Conservation (phyloP, 2,797 vertebrate genomes). For the Karalla daura region DNA sequence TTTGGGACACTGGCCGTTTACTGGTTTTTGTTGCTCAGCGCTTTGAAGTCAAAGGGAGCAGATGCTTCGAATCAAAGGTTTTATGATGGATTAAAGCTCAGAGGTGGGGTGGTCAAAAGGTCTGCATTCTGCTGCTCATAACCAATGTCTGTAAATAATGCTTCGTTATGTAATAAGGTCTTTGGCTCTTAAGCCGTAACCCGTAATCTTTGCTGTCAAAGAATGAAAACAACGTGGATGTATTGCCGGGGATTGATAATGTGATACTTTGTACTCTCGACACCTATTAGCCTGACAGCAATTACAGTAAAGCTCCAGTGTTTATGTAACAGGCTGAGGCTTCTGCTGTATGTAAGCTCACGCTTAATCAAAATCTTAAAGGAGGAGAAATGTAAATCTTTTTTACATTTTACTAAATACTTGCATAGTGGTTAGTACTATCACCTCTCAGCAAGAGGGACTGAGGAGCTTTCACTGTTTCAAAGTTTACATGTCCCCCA, state of each 20-base stretch:
- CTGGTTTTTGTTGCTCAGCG: background rate
- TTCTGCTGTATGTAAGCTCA: conserved; percentile 1
- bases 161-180: conserved; percentile 11
- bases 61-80: conserved; percentile 18
- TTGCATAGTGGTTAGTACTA: too few relatives aligned
- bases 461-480: too few relatives aligned
- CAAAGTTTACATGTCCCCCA: too few relatives aligned
- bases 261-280: background rate
- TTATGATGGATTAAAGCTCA: conserved; percentile 3
- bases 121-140: conserved; percentile 9
- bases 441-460: too few relatives aligned
- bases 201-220: background rate
- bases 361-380: too few relatives aligned
- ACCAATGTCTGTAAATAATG: conserved; percentile 13
- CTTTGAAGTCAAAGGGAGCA: conserved; percentile 7
- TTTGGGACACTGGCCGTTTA: conserved; percentile 7
- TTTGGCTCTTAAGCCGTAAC: background rate
- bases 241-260: background rate
- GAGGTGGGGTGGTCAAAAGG: background rate
- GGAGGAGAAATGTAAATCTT: too few relatives aligned
- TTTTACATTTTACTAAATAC: too few relatives aligned
- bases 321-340: conserved; percentile 1
- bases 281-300: background rate
- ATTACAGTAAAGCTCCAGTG: background rate
- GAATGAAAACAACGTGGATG: background rate